A percentile compares a stretch with the other conserved stretches of the same genome.
Evolutionary conservation across 2,797 vertebrate species (phyloP).

Genomic region (Pantherophis vulpinus): DNA sequence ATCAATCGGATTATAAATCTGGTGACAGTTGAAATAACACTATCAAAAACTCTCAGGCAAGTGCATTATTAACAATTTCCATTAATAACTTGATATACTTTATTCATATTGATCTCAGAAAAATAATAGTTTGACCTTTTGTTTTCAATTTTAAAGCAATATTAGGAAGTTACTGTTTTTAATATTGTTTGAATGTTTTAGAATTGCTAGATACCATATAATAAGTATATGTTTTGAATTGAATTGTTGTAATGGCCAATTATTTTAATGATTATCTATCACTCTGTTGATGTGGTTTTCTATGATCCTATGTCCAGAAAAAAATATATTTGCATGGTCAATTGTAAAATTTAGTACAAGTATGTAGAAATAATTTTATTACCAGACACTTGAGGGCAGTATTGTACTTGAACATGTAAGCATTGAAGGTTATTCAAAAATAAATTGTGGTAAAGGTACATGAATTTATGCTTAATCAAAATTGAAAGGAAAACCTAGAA

Average conservation of each 20-base stretch:
- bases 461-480: background rate
- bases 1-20: too few relatives aligned
- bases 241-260: background rate
- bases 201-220: background rate
- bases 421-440: background rate
- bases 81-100: background rate
- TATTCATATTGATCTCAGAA: background rate
- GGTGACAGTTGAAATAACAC: too few relatives aligned
- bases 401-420: slow-evolving; percentile 46
- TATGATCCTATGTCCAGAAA: background rate
- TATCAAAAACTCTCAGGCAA: too few relatives aligned
- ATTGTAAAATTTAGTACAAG: background rate
- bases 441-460: background rate
- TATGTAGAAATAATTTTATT: slow-evolving; percentile 10
- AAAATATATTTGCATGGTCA: background rate
- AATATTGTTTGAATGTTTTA: background rate
- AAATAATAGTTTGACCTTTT: background rate
- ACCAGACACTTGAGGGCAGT: slow-evolving; percentile 66
- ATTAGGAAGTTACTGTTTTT: background rate
- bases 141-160: background rate
- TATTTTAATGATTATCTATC: background rate
- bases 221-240: background rate
- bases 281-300: background rate
- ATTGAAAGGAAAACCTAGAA: background rate
- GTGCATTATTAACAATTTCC: background rate